These are phyloP conservation scores for Microtus pennsylvanicus DNA, from an alignment of 2,113 vertebrate species.

Conservation along the genomic window DNA sequence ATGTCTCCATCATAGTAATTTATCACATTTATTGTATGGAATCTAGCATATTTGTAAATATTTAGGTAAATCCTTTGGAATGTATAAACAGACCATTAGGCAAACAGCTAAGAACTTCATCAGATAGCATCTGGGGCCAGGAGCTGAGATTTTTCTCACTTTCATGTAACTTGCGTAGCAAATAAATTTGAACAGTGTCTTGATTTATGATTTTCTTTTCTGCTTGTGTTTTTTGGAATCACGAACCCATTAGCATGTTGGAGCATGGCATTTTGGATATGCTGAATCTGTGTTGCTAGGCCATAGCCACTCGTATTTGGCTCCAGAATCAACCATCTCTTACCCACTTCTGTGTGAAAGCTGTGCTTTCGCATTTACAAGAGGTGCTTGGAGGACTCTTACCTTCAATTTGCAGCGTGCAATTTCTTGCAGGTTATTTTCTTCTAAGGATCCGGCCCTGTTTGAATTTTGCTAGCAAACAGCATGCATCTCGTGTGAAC, in stretches of 20 bases:
- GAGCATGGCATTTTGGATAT: background rate
- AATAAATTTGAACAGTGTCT: background rate
- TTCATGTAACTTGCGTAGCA: background rate
- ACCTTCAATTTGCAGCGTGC: background rate
- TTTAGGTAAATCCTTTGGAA: background rate
- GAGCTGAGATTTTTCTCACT: background rate
- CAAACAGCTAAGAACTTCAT: background rate
- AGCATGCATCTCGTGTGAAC: background rate
- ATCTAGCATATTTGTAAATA: background rate
- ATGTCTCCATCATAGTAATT: background rate
- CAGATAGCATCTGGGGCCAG: background rate
- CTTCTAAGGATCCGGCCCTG: background rate
- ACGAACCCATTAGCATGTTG: background rate
- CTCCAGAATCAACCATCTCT: background rate
- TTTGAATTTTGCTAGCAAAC: constrained; percentile 20
- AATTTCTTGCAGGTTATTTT: background rate
- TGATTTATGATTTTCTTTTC: background rate
- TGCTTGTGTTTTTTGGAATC: background rate
- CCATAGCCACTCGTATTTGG: no score
- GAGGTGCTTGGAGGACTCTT: background rate
- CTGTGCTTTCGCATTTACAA: background rate
- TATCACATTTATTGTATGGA: background rate
- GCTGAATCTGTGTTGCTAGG: background rate
- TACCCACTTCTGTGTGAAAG: background rate
- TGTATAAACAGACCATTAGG: background rate